phyloP scores from a whole-genome alignment of 2,113 vertebrate genomes.

The Gopherus flavomarginatus region DNA sequence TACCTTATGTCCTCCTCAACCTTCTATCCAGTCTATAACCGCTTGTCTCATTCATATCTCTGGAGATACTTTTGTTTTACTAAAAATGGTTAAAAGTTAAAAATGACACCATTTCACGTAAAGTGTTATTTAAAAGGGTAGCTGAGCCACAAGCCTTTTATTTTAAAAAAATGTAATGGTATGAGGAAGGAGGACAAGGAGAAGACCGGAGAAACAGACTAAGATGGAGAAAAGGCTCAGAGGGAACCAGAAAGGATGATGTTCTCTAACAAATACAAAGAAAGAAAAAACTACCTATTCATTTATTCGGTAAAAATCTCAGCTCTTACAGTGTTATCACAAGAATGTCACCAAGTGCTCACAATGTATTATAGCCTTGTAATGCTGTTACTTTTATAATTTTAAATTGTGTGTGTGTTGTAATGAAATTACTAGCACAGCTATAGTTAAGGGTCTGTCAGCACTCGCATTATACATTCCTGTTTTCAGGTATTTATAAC shows the following conservation, averaged over 20 bases:
- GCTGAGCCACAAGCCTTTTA: not conserved
- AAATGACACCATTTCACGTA: not conserved
- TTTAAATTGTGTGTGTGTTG: not conserved
- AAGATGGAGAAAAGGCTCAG: not conserved
- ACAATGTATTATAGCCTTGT: not conserved
- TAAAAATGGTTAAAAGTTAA: not conserved
- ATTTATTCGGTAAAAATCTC: not conserved
- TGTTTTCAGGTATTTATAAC: not conserved
- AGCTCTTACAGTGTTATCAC: not conserved
- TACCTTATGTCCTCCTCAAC: not conserved
- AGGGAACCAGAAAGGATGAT: not conserved
- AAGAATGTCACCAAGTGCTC: not conserved
- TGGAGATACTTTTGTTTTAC: not conserved
- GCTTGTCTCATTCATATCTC: not conserved
- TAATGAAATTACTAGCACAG: not conserved
- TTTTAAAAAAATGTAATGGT: not conserved
- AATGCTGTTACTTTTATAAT: accelerated
- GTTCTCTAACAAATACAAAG: slow-evolving; percentile 13
- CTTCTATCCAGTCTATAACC: not conserved
- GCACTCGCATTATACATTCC: not conserved
- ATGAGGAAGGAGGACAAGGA: not conserved
- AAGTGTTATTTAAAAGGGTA: not conserved
- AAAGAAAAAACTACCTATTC: not conserved
- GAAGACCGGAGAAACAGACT: not conserved
- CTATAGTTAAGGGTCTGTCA: not conserved